phyloP scores from a whole-genome alignment of 37 sponge, comb jelly and placozoan genomes.

The Crambe crambe region DNA sequence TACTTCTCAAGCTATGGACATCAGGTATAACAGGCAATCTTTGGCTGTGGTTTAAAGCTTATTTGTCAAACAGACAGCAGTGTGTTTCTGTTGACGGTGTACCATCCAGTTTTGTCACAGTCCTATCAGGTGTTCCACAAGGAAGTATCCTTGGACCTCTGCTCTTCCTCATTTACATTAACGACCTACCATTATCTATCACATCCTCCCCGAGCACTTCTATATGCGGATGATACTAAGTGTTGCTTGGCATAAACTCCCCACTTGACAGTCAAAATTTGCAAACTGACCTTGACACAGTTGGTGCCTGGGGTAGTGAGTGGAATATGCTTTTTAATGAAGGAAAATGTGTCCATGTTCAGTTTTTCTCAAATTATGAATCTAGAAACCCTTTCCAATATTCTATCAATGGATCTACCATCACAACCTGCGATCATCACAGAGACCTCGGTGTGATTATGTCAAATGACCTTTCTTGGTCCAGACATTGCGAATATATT shows the following conservation, averaged over 20 bases:
- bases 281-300: not conserved
- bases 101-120: no score
- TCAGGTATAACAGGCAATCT: no score
- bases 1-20: no score
- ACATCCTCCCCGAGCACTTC: not conserved
- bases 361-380: not conserved
- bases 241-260: not conserved
- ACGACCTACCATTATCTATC: no score
- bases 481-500: not conserved
- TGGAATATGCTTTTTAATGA: not conserved
- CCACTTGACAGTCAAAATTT: not conserved
- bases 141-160: no score
- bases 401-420: not conserved
- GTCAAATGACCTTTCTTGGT: not conserved
- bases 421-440: not conserved
- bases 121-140: no score
- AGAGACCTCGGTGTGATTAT: not conserved
- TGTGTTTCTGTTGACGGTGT: no score
- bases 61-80: no score
- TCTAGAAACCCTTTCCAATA: not conserved
- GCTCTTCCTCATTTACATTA: no score
- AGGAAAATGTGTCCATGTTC: not conserved
- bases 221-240: not conserved
- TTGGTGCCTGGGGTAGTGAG: not conserved
- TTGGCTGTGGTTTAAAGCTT: no score